A percentile compares a stretch with the other conserved stretches of the same genome.
These are phyloP conservation scores for Clivina fossor DNA, from an alignment of 2,888 invertebrate genomes.

Conservation along the genomic window DNA sequence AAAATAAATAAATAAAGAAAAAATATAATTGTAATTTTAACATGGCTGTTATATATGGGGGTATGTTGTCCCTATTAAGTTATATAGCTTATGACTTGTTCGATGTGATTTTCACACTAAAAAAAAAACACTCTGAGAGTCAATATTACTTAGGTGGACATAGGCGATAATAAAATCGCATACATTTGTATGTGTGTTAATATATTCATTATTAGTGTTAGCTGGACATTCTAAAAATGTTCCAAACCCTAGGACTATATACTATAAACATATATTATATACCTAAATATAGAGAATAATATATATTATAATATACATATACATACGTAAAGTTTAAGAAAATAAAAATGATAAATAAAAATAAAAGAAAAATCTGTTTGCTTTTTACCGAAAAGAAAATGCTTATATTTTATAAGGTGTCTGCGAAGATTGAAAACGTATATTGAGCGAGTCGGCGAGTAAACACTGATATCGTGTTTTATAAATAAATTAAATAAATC, in stretches of 20 bases:
- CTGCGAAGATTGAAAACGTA: slow-evolving; percentile 26
- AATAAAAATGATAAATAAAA: no score
- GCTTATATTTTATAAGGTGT: slow-evolving; percentile 34
- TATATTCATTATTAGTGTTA: slow-evolving; percentile 27
- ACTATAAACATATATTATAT: neutral
- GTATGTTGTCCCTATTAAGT: slow-evolving; percentile 32
- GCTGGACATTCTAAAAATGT: no score
- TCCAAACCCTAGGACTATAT: slow-evolving; percentile 27
- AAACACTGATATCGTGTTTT: neutral
- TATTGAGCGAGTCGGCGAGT: neutral
- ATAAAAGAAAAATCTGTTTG: slow-evolving; percentile 33
- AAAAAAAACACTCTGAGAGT: slow-evolving; percentile 30
- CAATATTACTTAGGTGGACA: slow-evolving; percentile 32
- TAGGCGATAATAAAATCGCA: slow-evolving; percentile 32
- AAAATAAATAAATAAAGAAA: slow-evolving; percentile 16
- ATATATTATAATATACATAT: neutral
- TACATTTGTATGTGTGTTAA: slow-evolving; percentile 33
- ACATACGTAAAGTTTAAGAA: slow-evolving; percentile 30
- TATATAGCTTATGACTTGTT: slow-evolving; percentile 35
- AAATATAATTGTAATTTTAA: slow-evolving; percentile 32
- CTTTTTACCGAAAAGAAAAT: slow-evolving; percentile 34
- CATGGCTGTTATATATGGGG: slow-evolving; percentile 33
- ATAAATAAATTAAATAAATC: slow-evolving; percentile 1
- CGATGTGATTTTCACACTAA: slow-evolving; percentile 34
- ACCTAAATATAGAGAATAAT: slow-evolving; percentile 15